Percentiles rank a stretch among this genome's conserved stretches.
Evolutionary conservation across 2,888 invertebrate genomes (phyloP).

Genomic region (Calameuta filiformis): DNA sequence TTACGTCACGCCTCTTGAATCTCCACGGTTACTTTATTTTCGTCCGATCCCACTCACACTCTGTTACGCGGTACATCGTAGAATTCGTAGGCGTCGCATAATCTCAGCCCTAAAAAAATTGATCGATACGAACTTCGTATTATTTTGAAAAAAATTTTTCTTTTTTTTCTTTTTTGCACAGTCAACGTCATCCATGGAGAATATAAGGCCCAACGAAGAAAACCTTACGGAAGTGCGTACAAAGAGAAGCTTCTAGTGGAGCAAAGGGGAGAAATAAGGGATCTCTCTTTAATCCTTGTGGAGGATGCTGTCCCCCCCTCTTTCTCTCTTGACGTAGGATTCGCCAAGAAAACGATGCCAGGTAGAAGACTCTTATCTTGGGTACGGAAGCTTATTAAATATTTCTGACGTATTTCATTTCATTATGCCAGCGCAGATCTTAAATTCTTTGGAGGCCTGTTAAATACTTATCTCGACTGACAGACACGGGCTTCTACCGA

Average conservation of each 20-base stretch:
- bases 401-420: conserved; percentile 59
- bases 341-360: conserved; percentile 35
- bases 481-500: neutral
- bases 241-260: conserved; percentile 27
- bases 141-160: neutral
- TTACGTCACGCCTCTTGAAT: neutral
- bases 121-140: neutral
- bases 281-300: conserved; percentile 46
- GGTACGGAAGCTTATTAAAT: conserved; percentile 59
- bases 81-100: neutral
- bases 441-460: conserved; percentile 45
- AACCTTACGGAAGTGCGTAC: conserved; percentile 36
- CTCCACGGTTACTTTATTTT: neutral
- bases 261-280: conserved; percentile 11
- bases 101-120: neutral
- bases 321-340: conserved; percentile 34
- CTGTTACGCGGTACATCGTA: neutral
- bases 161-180: no score
- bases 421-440: conserved; percentile 45
- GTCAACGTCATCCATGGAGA: no score
- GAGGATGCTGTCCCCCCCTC: conserved; percentile 17
- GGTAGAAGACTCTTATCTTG: conserved; percentile 27
- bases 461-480: conserved; percentile 28
- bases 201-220: neutral
- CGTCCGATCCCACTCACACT: neutral